phyloP scores from a whole-genome alignment of 2,888 invertebrate genomes.

The Tachina lurida region DNA sequence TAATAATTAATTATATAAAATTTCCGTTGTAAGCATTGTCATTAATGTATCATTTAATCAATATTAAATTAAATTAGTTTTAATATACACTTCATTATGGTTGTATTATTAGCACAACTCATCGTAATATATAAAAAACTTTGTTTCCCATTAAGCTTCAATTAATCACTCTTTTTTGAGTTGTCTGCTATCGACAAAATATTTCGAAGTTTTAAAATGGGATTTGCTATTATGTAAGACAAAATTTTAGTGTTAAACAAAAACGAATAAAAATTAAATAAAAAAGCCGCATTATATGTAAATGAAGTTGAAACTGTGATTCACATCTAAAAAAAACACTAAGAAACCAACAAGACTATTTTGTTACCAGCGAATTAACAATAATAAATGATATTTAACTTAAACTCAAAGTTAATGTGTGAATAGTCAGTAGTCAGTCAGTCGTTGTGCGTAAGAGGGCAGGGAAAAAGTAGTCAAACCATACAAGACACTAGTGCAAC shows the following conservation, averaged over 20 bases:
- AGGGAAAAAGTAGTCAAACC: background rate
- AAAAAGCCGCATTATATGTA: constrained; percentile 2
- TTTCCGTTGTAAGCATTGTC: too few relatives aligned
- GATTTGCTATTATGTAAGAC: constrained; percentile 19
- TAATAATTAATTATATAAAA: too few relatives aligned
- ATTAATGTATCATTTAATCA: too few relatives aligned
- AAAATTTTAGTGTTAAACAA: background rate
- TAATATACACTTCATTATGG: too few relatives aligned
- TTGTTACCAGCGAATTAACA: constrained; percentile 6
- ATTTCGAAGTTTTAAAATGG: constrained; percentile 2
- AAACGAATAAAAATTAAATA: background rate
- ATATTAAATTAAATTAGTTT: too few relatives aligned
- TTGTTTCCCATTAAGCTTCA: background rate
- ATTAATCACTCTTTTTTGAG: background rate
- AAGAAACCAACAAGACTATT: background rate
- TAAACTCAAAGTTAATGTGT: background rate
- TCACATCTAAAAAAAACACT: background rate
- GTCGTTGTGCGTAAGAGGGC: background rate
- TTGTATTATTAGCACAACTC: background rate
- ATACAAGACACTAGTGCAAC: background rate
- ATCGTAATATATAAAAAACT: background rate
- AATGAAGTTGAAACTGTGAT: constrained; percentile 13
- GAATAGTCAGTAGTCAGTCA: background rate
- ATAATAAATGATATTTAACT: background rate
- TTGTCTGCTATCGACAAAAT: background rate